These are phyloP conservation scores for Seriola aureovittata DNA, from an alignment of 2,113 vertebrate genomes.

Conservation along the genomic window DNA sequence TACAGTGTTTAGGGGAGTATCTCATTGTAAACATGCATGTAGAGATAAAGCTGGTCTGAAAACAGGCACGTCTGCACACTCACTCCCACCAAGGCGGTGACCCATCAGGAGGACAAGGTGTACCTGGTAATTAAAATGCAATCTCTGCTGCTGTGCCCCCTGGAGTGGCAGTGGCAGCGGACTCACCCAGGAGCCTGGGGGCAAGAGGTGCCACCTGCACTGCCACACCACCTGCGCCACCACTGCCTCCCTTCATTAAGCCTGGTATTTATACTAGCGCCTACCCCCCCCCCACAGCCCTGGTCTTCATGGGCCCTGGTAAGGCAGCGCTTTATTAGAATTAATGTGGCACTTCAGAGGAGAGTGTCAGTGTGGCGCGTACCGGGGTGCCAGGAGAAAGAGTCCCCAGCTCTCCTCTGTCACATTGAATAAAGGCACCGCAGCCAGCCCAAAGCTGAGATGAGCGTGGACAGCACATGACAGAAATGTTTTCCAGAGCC, in stretches of 20 bases:
- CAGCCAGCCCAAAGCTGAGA: constrained; percentile 72
- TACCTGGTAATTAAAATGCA: constrained; percentile 88
- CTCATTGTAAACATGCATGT: constrained; percentile 65
- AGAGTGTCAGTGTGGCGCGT: constrained; percentile 80
- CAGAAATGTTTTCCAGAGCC: constrained; percentile 81
- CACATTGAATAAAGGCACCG: constrained; percentile 83
- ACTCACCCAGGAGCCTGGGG: constrained; percentile 81
- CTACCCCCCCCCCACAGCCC: constrained; percentile 61
- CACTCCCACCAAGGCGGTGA: constrained; percentile 74
- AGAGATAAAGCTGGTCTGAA: constrained; percentile 53
- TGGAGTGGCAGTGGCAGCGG: constrained; percentile 78
- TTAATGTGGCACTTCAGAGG: constrained; percentile 87
- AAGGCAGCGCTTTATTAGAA: constrained; percentile 87
- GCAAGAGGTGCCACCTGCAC: constrained; percentile 86
- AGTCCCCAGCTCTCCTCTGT: constrained; percentile 86
- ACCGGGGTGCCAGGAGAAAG: constrained; percentile 84
- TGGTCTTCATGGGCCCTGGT: constrained; percentile 78
- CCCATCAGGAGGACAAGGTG: constrained; percentile 82
- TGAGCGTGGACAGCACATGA: constrained; percentile 84
- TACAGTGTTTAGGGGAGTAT: constrained; percentile 49
- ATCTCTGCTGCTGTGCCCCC: constrained; percentile 83
- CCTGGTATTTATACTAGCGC: constrained; percentile 83
- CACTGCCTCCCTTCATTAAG: constrained; percentile 87
- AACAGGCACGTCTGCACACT: constrained; percentile 57
- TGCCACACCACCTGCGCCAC: constrained; percentile 86